Conservation (phyloP, 1,140 invertebrate species). For the Xylocopa sonorina region DNA sequence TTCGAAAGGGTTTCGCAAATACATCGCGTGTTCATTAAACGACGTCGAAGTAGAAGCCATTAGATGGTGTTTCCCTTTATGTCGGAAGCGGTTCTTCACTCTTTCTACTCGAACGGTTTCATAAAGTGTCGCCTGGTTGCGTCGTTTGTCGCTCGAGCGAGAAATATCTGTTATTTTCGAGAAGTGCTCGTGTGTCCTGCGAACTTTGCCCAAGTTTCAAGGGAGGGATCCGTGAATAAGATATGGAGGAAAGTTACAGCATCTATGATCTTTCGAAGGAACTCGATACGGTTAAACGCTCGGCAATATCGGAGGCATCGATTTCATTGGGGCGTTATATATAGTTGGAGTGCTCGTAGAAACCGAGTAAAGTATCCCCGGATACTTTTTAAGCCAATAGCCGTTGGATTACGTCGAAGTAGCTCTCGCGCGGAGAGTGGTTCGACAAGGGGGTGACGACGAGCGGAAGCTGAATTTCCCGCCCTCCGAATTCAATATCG, state of each 20-base stretch:
- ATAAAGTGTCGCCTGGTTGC: background rate
- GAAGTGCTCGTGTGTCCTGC: no score
- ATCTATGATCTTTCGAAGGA: background rate
- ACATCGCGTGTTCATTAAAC: constrained; percentile 15
- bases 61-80: no score
- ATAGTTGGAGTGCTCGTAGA: background rate
- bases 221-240: background rate
- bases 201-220: background rate
- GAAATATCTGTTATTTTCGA: constrained; percentile 20
- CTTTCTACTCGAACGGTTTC: background rate
- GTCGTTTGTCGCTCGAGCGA: background rate
- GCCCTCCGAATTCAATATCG: constrained; percentile 28
- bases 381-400: constrained; percentile 29
- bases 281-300: background rate
- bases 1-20: no score
- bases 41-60: background rate
- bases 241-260: background rate
- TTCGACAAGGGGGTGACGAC: background rate
- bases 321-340: constrained; percentile 1
- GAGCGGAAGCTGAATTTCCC: constrained; percentile 17
- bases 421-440: background rate
- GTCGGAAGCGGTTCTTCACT: background rate
- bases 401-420: background rate
- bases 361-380: background rate
- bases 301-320: background rate